Evolutionary conservation across 1,140 invertebrate species (phyloP), one percentile per base, ranked within the genome.

Genomic region (Lutraria rhynchaena): DNA sequence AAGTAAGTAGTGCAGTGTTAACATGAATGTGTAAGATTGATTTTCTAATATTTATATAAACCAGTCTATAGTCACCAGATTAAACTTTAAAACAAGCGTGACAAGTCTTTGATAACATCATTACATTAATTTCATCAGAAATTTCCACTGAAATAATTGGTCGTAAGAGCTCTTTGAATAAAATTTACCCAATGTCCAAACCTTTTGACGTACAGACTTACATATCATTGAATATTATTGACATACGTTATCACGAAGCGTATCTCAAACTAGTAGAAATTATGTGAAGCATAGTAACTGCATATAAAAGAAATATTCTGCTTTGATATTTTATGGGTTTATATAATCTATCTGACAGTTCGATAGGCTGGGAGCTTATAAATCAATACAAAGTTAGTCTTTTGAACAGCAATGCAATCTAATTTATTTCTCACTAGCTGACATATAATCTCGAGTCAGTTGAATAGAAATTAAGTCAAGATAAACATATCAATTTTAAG

Each of bases 101-200:
- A n/a, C n/a, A n/a, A n/a, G n/a, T n/a, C n/a, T 60, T 60, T 60
- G 57, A 60, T 60, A 60, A 60, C 33, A 35, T 24, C 2, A 60
- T 60, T 33, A 24, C 24, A 17, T 60, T 60, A 33, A 60, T 60
- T 58, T 60, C 57, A 60, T 60, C 37, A 35, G 37, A 60, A 60
- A 17, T 19, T 13, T n/a, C 37, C 57, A 60, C 31, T 19, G 37
- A 3, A 60, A 35, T 60, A 58, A 58, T 11, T 58, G 11, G 11
- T 3, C 24, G 27, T 27, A 29, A 27, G 24, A 1, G 19, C 4
- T 13, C 15, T 5, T 11, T 60, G 31, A 24, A 24, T 35, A 60
- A 33, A 17, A 33, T 17, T 60, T 27, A n/a, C n/a, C n/a, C n/a
- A n/a, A n/a, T n/a, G n/a, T n/a, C n/a, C 2, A 60, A 60, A 33